These are phyloP conservation scores for Montifringilla adamsi DNA, from an alignment of 2,113 vertebrate genomes.

Conservation along the genomic window DNA sequence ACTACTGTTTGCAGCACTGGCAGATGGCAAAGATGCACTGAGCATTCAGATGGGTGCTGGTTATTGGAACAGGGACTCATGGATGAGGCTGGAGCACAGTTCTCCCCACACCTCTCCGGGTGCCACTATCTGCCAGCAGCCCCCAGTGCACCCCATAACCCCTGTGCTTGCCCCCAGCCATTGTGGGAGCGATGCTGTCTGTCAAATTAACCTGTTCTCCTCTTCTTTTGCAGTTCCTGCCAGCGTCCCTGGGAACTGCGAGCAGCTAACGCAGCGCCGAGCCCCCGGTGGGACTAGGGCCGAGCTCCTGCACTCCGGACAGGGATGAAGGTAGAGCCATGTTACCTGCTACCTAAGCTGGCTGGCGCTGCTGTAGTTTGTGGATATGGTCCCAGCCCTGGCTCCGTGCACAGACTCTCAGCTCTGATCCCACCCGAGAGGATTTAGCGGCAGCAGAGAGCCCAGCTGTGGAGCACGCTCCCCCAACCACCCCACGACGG, in stretches of 20 bases:
- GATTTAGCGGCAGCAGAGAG: slow-evolving; percentile 62
- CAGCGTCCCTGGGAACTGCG: background rate
- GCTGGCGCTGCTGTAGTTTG: slow-evolving; percentile 63
- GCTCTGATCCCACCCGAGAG: slow-evolving; percentile 69
- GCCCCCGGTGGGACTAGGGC: slow-evolving; percentile 64
- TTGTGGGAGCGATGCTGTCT: rapidly evolving
- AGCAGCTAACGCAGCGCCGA: background rate
- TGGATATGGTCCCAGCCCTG: slow-evolving; percentile 63
- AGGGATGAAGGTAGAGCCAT: slow-evolving; percentile 77
- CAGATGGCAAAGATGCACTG: background rate
- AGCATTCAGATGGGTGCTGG: background rate
- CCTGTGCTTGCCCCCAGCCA: rapidly evolving
- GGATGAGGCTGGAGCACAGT: background rate
- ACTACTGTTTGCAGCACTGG: background rate
- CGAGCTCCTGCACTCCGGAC: slow-evolving; percentile 67
- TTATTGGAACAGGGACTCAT: background rate
- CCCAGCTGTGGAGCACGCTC: slow-evolving; percentile 63
- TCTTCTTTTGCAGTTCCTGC: slow-evolving; percentile 30
- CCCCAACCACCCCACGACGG: slow-evolving; percentile 76
- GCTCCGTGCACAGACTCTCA: slow-evolving; percentile 73
- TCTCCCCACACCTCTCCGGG: rapidly evolving
- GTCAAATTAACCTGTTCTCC: background rate
- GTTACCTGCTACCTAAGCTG: slow-evolving; percentile 65
- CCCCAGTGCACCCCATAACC: background rate
- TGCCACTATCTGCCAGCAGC: background rate